Conservation (phyloP, 2,888 invertebrate genomes). For the Dasypolia templi region DNA sequence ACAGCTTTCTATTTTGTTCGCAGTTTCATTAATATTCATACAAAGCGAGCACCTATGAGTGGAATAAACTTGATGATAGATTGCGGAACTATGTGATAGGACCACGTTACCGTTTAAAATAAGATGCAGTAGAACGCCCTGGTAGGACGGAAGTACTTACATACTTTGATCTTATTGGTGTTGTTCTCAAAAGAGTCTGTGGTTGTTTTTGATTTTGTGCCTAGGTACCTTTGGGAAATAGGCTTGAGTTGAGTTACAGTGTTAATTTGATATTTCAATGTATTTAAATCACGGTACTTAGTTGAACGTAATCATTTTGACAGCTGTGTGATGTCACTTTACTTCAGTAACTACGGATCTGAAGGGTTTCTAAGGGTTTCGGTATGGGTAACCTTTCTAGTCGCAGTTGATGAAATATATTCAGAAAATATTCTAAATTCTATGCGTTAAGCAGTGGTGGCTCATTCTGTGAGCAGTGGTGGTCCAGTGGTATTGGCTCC, state of each 20-base stretch:
- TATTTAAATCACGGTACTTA: not conserved
- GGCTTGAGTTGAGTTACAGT: not conserved
- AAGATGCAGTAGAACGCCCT: not conserved
- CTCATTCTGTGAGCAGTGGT: too few relatives aligned
- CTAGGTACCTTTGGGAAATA: not conserved
- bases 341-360: not conserved
- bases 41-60: not conserved
- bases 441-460: too few relatives aligned
- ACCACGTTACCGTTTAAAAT: not conserved
- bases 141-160: not conserved
- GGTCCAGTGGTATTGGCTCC: too few relatives aligned
- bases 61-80: slow-evolving; percentile 5
- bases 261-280: not conserved
- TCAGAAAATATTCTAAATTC: not conserved
- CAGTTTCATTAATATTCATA: slow-evolving; percentile 15
- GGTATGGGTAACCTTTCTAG: too few relatives aligned
- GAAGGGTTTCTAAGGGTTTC: not conserved
- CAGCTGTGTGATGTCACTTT: too few relatives aligned
- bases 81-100: not conserved
- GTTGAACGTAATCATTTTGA: not conserved
- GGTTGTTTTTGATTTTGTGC: not conserved
- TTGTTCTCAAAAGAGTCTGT: not conserved
- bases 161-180: not conserved
- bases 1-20: slow-evolving; percentile 6
- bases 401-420: not conserved